Evolutionary conservation across 2,113 vertebrate genomes (phyloP), one percentile per base, ranked within the genome.

Genomic region (Pagrus major): DNA sequence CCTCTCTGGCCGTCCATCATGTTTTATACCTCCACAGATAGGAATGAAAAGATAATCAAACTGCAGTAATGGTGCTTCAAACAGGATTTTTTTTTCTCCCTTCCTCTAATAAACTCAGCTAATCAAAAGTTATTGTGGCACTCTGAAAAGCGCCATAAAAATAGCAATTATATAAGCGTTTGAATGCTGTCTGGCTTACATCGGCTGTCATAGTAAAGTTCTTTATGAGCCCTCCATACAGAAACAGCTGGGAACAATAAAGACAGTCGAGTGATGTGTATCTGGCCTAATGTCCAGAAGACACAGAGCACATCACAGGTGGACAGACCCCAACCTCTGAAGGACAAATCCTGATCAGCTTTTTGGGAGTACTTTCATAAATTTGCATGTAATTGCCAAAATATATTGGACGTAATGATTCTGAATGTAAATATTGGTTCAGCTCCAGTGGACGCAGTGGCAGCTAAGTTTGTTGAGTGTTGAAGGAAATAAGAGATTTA

Each of bases 11-110:
- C 81, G 89, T 94, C 86, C 89, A 88, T 94, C 93, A 89, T 65
- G 60, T 93, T 93, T 94, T 93, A 94, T 92, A 78, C 89, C 86
- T 91, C 85, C 91, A 16, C 83, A 81, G 94, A 92, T 81, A 89
- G 89, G 89, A 81, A 93, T 94, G 91, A 95, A 91, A 93, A 91
- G 90, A 92, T 93, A 91, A 95, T 95, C 91, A 95, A 94, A 89
- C 71, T 76, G 81, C 78, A 78, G 91, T 90, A 80, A 93, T 75
- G 82, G 79, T 51, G 61, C 69, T 66, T 88, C 84, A 84, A 90
- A 91, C 88, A 68, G 49, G 68, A 60, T 46, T 80, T 83, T 85
- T 87, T 58, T 67, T 25, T 27, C 84, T 71, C 75, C 58, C 61
- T 47, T 80, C 86, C 84, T 75, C 74, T 74, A 89, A 91, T 94